phyloP scores from a whole-genome alignment of 2,797 vertebrate genomes.

The Coluber constrictor region DNA sequence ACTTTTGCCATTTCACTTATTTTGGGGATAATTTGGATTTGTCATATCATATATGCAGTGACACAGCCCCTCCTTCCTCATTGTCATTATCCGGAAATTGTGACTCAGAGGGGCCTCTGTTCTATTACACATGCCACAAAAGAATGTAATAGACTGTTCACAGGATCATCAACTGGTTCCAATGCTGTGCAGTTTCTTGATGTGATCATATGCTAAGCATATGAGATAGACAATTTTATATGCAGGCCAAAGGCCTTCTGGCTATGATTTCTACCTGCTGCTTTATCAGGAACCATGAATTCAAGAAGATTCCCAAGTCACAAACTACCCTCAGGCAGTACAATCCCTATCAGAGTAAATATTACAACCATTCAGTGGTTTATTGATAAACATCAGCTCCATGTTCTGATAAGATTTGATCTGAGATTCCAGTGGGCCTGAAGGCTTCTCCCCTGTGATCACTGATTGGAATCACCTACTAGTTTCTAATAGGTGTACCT shows the following conservation, averaged over 20 bases:
- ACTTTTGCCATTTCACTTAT: background rate
- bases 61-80: background rate
- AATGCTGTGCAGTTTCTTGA: background rate
- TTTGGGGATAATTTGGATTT: background rate
- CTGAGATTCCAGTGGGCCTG: background rate
- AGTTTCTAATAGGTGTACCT: background rate
- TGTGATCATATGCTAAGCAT: background rate
- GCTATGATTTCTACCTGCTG: background rate
- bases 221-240: background rate
- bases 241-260: background rate
- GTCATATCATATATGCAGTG: background rate
- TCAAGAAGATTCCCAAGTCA: background rate
- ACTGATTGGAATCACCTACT: background rate
- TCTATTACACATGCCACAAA: background rate
- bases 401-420: background rate
- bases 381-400: background rate
- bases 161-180: background rate
- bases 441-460: background rate
- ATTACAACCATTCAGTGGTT: background rate
- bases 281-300: background rate
- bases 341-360: background rate
- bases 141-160: background rate
- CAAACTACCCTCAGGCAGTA: background rate
- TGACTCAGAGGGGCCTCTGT: background rate
- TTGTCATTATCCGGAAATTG: background rate